Base-by-base conservation (phyloP, 92 coral and sea anemone genomes). In the Zoanthus sociatus region DNA sequence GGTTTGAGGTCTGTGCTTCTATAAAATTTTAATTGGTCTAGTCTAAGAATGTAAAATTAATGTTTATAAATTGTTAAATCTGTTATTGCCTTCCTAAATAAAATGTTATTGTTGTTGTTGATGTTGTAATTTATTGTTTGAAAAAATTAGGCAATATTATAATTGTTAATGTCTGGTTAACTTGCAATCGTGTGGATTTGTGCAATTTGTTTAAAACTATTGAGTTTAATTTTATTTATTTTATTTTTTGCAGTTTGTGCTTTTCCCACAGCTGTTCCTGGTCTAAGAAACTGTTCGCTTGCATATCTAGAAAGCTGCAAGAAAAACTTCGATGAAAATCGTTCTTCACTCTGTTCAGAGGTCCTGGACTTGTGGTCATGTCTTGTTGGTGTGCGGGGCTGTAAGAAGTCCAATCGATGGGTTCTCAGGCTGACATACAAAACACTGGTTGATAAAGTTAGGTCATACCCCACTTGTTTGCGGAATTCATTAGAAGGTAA, bases 301-400 rank as follows among this genome's bases (percentile, higher is more conserved):
- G 75, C 20, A 46, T 81, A 81, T n/a, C 42, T 81, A 45, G 85
- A 81, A 53, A 13, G 61, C 12, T 81, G 85, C 61, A 45, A 81
- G 66, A 26, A 81, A 5, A 66, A 81, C 18, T 81, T 81, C 46
- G 85, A 81, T 66, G 85, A 81, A 81, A 81, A 81, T 4, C 66
- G 61, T 20, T 64, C 85, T 47, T 75, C 75, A 3, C 32, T 66
- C 15, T 81, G 85, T 26, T 26, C 74, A 21, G 61, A 81, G 70
- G 85, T 81, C 14, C 42, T 81, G 20, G 85, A 81, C 1, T 51
- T 81, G 12, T 66, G 85, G 85, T 81, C 85, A 0, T 81, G 85
- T 21, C 32, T 81, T 37, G 6, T 81, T 42, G 85, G 75, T 64
- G 75, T 81, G 15, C 32, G 14, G 6, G 76, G 58, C 31, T 81